phyloP scores from a whole-genome alignment of 2,113 vertebrate genomes.

The Cheilinus undulatus region DNA sequence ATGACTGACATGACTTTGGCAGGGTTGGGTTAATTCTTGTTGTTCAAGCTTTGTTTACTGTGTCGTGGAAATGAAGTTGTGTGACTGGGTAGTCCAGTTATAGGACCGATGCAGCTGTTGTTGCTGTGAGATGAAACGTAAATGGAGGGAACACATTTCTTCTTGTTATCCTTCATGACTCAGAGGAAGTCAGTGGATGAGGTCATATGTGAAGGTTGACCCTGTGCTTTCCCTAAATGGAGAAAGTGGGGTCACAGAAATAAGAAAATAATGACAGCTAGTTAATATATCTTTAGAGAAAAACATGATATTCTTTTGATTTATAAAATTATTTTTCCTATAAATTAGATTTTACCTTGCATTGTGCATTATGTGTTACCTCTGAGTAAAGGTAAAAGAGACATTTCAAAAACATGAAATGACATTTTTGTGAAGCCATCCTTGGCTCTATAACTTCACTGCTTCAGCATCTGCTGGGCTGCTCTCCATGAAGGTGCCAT shows the following conservation, averaged over 20 bases:
- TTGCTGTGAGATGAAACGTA: slow-evolving; percentile 62
- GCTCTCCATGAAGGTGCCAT: slow-evolving; percentile 47
- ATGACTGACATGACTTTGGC: slow-evolving; percentile 25
- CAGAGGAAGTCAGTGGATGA: slow-evolving; percentile 40
- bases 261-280: neutral
- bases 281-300: neutral
- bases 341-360: too few relatives aligned
- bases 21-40: slow-evolving; percentile 41
- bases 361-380: too few relatives aligned
- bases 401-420: neutral
- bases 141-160: slow-evolving; percentile 31
- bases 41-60: slow-evolving; percentile 63
- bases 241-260: slow-evolving; percentile 21
- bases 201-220: slow-evolving; percentile 40
- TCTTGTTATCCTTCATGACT: slow-evolving; percentile 38
- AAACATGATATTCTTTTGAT: neutral
- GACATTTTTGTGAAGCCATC: neutral
- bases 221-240: slow-evolving; percentile 13
- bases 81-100: slow-evolving; percentile 51
- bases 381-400: too few relatives aligned
- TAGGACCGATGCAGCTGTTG: slow-evolving; percentile 70
- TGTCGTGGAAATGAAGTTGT: slow-evolving; percentile 31
- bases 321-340: too few relatives aligned
- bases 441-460: neutral
- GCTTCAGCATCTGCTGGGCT: slow-evolving; percentile 1